Conservation (phyloP, 2,888 invertebrate genomes). For the Phania funesta region DNA sequence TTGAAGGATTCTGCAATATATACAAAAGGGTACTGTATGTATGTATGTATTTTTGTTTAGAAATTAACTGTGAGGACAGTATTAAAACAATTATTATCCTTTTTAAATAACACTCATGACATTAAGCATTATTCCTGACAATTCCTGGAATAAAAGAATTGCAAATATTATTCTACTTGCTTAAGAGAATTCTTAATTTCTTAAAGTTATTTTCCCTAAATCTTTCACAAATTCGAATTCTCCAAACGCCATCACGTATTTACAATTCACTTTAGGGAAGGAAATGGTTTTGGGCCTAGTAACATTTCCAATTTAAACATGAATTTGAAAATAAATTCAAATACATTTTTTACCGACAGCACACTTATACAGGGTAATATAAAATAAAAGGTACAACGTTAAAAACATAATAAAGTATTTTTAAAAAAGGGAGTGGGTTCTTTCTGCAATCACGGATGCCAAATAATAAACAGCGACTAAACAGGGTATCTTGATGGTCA, state of each 20-base stretch:
- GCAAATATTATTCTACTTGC: no score
- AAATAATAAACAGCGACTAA: no score
- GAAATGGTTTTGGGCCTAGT: background rate
- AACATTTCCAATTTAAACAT: conserved; percentile 18
- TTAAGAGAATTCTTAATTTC: background rate
- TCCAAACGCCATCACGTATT: background rate
- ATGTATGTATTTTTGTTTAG: background rate
- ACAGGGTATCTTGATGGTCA: no score
- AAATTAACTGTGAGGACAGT: background rate
- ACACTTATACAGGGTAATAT: no score
- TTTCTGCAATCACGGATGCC: no score
- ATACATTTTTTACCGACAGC: background rate
- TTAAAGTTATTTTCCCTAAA: background rate
- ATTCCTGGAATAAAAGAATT: no score
- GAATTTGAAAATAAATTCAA: conserved; percentile 25
- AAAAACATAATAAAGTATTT: background rate
- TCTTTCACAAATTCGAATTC: background rate
- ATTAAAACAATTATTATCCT: no score
- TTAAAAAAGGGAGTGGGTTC: no score
- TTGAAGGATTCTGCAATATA: background rate
- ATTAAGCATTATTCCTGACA: no score
- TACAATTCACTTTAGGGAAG: conserved; percentile 16
- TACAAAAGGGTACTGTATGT: background rate
- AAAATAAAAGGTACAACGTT: no score
- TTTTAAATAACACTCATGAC: no score